Evolutionary conservation across 1,140 invertebrate genomes (phyloP).

Genomic region (Lepidurus apus): DNA sequence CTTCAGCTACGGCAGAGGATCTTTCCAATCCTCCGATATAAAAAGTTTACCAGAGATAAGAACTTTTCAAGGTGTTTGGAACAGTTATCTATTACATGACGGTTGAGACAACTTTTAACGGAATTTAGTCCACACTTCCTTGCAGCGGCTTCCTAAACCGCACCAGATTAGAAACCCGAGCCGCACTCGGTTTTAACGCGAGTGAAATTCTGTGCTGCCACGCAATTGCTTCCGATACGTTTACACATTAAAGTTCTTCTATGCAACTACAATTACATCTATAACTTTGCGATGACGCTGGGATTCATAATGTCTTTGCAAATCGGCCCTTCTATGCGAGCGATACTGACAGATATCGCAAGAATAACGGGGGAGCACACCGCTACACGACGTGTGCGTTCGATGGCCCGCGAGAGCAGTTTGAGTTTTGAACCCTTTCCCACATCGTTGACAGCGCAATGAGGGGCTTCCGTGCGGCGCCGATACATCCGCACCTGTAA

Average conservation of each 20-base stretch:
- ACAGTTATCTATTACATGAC: neutral
- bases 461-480: conserved; percentile 10
- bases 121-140: neutral
- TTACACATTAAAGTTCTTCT: neutral
- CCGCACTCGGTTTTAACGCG: too few species aligned
- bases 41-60: neutral
- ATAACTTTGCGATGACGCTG: conserved; percentile 3
- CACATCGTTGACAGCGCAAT: conserved; percentile 17
- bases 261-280: neutral
- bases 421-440: neutral
- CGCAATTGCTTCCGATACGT: too few species aligned
- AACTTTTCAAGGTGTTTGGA: neutral
- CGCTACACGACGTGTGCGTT: neutral
- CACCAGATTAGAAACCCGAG: neutral
- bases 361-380: neutral
- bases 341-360: neutral
- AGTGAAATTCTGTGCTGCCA: too few species aligned
- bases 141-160: neutral
- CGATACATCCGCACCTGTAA: conserved; percentile 8
- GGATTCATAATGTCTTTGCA: conserved; percentile 9
- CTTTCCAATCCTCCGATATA: neutral
- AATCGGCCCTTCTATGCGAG: conserved; percentile 8
- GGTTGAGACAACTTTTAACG: neutral
- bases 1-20: too few species aligned
- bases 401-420: conserved; percentile 11